Percentiles rank a stretch among this genome's conserved stretches.
These are phyloP conservation scores for Hirundo rustica DNA, from an alignment of 2,797 vertebrate genomes.

Conservation along the genomic window DNA sequence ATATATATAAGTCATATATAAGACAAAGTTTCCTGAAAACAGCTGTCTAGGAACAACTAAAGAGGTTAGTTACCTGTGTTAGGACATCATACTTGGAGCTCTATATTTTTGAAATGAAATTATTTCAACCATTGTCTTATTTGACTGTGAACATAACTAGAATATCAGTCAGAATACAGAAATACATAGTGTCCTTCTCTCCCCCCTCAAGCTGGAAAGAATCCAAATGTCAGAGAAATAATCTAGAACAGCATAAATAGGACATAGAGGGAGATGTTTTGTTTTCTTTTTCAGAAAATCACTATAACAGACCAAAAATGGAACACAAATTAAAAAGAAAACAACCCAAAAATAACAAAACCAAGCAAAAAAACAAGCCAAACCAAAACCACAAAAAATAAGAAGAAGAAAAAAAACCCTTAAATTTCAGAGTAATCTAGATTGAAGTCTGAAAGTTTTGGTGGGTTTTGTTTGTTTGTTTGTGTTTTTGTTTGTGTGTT, in stretches of 20 bases:
- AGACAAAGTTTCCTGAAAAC: neutral
- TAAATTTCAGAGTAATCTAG: neutral
- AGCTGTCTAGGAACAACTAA: neutral
- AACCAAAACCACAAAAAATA: neutral
- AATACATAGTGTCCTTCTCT: neutral
- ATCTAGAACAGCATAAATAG: neutral
- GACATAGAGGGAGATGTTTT: rapidly evolving
- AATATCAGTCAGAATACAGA: neutral
- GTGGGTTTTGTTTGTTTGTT: too few relatives aligned
- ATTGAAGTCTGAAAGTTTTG: neutral
- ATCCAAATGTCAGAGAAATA: neutral
- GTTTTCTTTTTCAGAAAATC: neutral
- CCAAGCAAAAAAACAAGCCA: neutral
- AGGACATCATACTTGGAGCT: neutral
- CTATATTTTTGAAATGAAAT: neutral
- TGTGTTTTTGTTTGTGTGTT: too few relatives aligned
- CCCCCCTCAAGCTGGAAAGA: neutral
- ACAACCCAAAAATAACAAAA: neutral
- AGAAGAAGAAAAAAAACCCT: rapidly evolving
- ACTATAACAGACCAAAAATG: neutral
- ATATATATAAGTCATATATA: neutral
- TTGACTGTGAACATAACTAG: neutral
- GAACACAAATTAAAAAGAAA: neutral
- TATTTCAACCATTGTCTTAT: neutral
- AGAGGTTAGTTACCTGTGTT: neutral